Evolutionary conservation across 2,888 invertebrate species (phyloP), one percentile per base, ranked within the genome.

Genomic region (Trypoxylon attenuatum): DNA sequence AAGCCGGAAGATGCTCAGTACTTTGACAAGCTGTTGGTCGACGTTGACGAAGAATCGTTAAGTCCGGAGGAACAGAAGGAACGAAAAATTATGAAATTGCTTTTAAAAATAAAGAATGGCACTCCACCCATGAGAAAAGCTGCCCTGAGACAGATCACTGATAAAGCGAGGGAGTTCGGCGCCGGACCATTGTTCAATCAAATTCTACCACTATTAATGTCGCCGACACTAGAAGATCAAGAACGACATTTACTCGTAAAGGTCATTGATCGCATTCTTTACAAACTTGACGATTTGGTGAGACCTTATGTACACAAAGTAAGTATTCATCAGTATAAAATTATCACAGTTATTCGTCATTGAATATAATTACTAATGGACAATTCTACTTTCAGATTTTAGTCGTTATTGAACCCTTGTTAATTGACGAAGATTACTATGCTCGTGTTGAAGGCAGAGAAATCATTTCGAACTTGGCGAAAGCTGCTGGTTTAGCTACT

Each of bases 351-450:
- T 33, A 13, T 33, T 13, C 8, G 2, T 33, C 10, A 13, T 5
- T 10, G n/a, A n/a, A n/a, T 13, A 8, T 10, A 10, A 33, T 33
- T 13, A 10, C n/a, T 33, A 33, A 6, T 33, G n/a, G 13, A 33
- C 13, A 33, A 42, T 1, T 5, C 47, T 60, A 56, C 54, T 58
- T 79, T 80, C 8, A 92, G 91, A 99, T 99, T 86, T 91, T 99
- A 69, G 99, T 99, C 13, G 99, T 99, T 2, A 99, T 99, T 86
- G 99, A 99, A 88, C 99, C 99, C 0, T 89, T 99, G 68, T 89
- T 99, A 38, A 99, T 99, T 85, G 99, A 99, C 87, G 99, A 99
- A 90, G 99, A 99, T 88, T 99, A 99, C 88, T 99, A 99, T 87
- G 99, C 99, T 21, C 94, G 99, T 86, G 99, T 99, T 5, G 99